phyloP scores from a whole-genome alignment of 23 tunicate genomes.

The Phallusia fumigata region DNA sequence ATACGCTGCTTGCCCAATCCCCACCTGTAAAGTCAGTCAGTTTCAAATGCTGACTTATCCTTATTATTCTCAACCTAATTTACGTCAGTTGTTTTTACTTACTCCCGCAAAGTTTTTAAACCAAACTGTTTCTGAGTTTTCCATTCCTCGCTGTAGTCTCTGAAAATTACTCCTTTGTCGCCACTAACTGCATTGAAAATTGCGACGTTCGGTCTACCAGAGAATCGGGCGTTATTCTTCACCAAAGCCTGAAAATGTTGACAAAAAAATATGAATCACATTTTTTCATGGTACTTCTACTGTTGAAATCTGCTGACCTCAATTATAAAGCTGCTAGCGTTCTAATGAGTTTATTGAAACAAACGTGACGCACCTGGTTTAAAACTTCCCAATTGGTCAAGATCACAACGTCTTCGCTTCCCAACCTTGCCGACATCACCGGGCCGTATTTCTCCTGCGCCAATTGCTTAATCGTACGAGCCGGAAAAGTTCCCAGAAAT shows the following conservation, averaged over 20 bases:
- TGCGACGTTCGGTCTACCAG: background rate
- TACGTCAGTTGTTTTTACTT: too few species aligned
- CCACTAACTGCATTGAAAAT: background rate
- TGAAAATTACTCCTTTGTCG: background rate
- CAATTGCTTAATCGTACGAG: background rate
- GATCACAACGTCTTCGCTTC: constrained; percentile 2
- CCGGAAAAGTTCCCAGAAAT: constrained; percentile 1
- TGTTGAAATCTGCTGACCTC: too few species aligned
- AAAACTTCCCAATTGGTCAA: background rate
- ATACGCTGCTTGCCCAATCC: constrained; percentile 8
- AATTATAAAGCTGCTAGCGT: too few species aligned
- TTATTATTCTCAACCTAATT: too few species aligned
- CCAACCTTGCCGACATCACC: background rate
- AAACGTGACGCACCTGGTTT: constrained; percentile 11
- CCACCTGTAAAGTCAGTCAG: too few species aligned
- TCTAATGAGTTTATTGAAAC: too few species aligned
- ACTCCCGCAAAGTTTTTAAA: background rate
- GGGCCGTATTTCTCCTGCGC: constrained; percentile 8
- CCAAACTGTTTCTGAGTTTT: background rate
- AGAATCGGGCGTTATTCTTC: background rate
- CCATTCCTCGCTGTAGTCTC: background rate
- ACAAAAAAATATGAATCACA: too few species aligned
- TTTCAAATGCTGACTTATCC: too few species aligned
- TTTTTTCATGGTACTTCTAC: too few species aligned
- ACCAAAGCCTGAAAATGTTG: background rate